Conservation (phyloP, 2,797 vertebrate species). For the Galagoides demidoff region DNA sequence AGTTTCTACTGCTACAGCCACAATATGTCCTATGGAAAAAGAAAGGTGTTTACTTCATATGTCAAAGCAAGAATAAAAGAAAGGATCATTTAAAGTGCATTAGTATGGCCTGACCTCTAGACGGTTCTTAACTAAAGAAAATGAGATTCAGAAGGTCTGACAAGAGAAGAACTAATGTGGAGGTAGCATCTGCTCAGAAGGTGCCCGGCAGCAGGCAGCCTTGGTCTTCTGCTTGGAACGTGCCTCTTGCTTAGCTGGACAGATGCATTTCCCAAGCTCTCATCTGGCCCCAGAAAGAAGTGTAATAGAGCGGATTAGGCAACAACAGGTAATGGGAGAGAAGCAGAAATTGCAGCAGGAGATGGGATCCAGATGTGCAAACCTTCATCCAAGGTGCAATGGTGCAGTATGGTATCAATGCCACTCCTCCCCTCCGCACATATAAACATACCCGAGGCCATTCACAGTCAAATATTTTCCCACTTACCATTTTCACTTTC, state of each 20-base stretch:
- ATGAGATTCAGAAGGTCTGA: background rate
- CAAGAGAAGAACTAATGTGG: background rate
- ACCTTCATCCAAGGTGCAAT: background rate
- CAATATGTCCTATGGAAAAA: background rate
- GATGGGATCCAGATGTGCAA: background rate
- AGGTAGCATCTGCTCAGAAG: slow-evolving; percentile 16
- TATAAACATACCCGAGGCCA: background rate
- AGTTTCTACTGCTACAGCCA: background rate
- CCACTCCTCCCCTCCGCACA: background rate
- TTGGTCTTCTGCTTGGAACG: background rate
- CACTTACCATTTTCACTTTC: slow-evolving; percentile 97
- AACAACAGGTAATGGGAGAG: background rate
- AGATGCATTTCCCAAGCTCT: background rate
- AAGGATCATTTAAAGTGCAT: background rate
- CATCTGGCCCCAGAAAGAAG: background rate
- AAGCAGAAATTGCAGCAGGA: background rate
- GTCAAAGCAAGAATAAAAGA: slow-evolving; percentile 14
- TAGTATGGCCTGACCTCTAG: background rate
- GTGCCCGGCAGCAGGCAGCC: background rate
- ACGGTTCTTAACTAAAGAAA: background rate
- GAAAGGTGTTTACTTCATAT: background rate
- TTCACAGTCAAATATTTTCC: background rate
- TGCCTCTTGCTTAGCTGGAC: slow-evolving; percentile 20
- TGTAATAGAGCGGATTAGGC: background rate
- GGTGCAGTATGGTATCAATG: background rate